Evolutionary conservation across 2,113 vertebrate genomes (phyloP), one percentile per base, ranked within the genome.

Genomic region (Rhynchomys soricoides): DNA sequence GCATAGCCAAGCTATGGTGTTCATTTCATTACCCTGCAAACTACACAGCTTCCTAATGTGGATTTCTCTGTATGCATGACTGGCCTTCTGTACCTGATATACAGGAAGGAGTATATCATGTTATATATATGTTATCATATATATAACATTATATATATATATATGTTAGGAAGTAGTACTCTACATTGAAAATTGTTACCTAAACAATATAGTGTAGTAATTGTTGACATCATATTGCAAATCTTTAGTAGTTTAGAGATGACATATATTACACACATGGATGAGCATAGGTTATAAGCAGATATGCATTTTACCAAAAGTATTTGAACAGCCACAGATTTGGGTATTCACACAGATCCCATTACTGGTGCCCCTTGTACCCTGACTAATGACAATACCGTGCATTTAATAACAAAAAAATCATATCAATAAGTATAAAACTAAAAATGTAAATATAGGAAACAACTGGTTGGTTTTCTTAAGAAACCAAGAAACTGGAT

Each of bases 401-500:
- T 29, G 31, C 34, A 82, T 66, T 87, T 78, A 89, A 86, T 66
- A 90, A 79, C 5, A 43, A 7, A 57, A 37, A 78, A n/a, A 34
- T 24, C 6, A 71, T 6, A 17, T 22, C 8, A n/a, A n/a, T 52
- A 87, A 55, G 24, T 37, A n/a, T 52, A 88, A 48, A 86, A 68
- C 31, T 55, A 79, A 71, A 17, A 75, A 85, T 66, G 59, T 57
- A 96, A 94, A 91, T 52, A 50, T 22, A 74, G 62, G 91, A 48
- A 75, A 92, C 7, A 85, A 21, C 5, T n/a, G 17, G 43, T 79
- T 4, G 13, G 8, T 85, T 85, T 93, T 73, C 75, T 93, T 77
- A 88, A 68, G 13, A 93, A 37, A 55, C 7, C 52, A 86, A 81
- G 86, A 89, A 86, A 93, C 73, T 24, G 24, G 89, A 71, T 94